A percentile compares a stretch with the other conserved stretches of the same genome.
Evolutionary conservation across 2,888 invertebrate genomes (phyloP).

Genomic region (Hyles lineata): DNA sequence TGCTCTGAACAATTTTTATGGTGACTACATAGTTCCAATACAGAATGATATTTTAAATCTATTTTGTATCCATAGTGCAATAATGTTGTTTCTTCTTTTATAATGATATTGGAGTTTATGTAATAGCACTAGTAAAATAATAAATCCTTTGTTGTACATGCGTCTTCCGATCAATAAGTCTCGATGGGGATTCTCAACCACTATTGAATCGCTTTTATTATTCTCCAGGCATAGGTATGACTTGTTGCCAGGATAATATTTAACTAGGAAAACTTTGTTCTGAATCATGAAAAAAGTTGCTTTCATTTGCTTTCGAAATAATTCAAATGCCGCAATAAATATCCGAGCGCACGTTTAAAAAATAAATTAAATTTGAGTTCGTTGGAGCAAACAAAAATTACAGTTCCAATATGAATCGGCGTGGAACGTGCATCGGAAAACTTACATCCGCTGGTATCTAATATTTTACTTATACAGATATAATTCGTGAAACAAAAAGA

Average conservation of each 20-base stretch:
- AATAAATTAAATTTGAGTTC: slow-evolving; percentile 27
- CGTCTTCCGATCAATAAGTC: slow-evolving; percentile 6
- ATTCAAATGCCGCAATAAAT: slow-evolving; percentile 30
- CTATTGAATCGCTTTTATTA: slow-evolving; percentile 3
- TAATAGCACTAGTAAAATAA: neutral
- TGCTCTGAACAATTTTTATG: neutral
- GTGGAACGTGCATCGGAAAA: slow-evolving; percentile 59
- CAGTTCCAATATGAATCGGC: slow-evolving; percentile 52
- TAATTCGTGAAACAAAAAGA: slow-evolving; percentile 84
- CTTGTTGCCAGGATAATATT: neutral
- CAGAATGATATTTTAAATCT: no score
- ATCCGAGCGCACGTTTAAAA: slow-evolving; percentile 43
- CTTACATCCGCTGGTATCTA: slow-evolving; percentile 61
- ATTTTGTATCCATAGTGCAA: no score
- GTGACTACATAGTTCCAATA: neutral
- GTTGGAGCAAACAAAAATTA: slow-evolving; percentile 41
- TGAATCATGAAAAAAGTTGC: neutral
- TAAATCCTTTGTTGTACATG: neutral
- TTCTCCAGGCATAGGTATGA: neutral
- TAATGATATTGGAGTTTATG: neutral
- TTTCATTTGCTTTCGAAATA: neutral
- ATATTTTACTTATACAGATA: slow-evolving; percentile 79
- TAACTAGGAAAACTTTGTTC: neutral
- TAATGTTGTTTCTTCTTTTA: no score
- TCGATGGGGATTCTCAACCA: neutral